Evolutionary conservation across 2,113 vertebrate species (phyloP).

Genomic region (Pollimyrus isidori): DNA sequence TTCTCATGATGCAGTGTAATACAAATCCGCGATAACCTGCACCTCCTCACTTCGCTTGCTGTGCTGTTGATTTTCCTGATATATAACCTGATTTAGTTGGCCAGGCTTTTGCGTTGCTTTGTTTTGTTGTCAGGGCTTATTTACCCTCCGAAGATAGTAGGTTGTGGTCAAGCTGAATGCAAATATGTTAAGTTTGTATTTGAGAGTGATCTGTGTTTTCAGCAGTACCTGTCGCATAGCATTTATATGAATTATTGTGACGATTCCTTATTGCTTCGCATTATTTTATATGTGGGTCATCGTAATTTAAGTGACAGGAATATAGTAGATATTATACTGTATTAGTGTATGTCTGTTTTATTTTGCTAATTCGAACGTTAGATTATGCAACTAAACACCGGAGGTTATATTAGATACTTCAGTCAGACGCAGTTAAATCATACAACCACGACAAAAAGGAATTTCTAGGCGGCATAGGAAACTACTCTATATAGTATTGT

Average conservation of each 20-base stretch:
- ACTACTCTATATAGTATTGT: neutral
- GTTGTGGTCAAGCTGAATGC: neutral
- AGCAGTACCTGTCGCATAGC: neutral
- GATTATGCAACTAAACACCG: neutral
- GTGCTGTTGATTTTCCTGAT: conserved; percentile 4
- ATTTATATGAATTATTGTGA: neutral
- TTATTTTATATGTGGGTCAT: neutral
- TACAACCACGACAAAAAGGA: neutral
- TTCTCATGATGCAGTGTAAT: conserved; percentile 10
- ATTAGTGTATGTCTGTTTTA: neutral
- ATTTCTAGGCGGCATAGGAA: neutral
- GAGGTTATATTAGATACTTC: neutral
- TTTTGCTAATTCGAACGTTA: neutral
- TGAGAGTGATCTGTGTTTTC: neutral
- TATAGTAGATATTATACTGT: neutral
- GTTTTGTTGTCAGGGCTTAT: neutral
- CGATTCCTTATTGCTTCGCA: neutral
- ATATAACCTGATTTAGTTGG: conserved; percentile 4
- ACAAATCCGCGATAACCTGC: neutral
- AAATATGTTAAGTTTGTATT: neutral
- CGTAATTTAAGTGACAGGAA: neutral
- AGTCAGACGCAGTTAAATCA: neutral
- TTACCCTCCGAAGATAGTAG: neutral
- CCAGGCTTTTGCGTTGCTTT: neutral
- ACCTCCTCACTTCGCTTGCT: neutral